Base-by-base conservation (phyloP, 2,888 invertebrate species). In the Seira musarum region DNA sequence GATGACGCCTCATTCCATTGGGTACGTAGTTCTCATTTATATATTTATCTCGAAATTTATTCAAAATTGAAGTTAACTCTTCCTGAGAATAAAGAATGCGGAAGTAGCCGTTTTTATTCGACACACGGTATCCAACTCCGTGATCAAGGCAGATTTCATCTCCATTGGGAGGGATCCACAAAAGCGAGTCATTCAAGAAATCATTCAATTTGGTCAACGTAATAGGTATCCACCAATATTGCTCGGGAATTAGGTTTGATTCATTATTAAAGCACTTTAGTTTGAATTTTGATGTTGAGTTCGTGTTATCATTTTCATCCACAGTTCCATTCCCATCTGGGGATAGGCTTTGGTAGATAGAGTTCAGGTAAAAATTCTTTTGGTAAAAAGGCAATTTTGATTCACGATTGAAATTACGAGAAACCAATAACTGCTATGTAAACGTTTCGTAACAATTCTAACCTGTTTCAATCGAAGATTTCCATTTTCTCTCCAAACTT, bases 31-130 rank as follows among this genome's bases (percentile, higher is more conserved):
- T 19, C 46, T 15, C n/a, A 46, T 21, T 66, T 21, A 25, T 22
- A 15, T 53, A 25, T 57, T 65, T 30, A 71, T 76, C 6, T 73
- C 19, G 17, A 64, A 63, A 83, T 73, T 15, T 65, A 67, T 19
- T 67, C 17, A 22, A 79, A 63, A 75, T 75, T 15, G 24, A 17
- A 24, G 61, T 53, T n/a, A 82, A 46, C 15, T 60, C 61, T 0
- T 17, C 1, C 15, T 60, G 30, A 8, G 78, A 81, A 30, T 85
- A 85, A 21, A 84, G 40, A 49, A 84, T 83, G 40, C 85, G 72
- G 49, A 76, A 83, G 53, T 84, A 85, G 2, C 85, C 85, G 81
- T 8, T 17, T 21, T 35, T 61, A 57, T 35, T 70, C 70, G 2
- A 75, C 68, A 21, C 30, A 63, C n/a, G 57, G 61, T 30, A 75